phyloP scores from a whole-genome alignment of 2,797 vertebrate genomes.

The Phoeniculus purpureus region DNA sequence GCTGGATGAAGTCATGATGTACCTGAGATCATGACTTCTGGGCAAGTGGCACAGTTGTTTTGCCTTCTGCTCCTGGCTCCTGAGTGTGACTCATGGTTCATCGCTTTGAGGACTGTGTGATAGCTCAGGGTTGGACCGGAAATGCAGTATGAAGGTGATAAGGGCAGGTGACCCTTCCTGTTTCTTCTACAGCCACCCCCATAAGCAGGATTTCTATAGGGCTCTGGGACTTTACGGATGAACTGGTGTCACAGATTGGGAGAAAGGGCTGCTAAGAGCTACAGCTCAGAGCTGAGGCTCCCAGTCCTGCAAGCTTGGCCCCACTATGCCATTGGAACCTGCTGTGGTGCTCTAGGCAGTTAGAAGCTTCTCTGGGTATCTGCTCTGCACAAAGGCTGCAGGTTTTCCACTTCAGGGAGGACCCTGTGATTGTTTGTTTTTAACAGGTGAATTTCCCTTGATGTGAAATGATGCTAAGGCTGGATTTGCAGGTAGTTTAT shows the following conservation, averaged over 20 bases:
- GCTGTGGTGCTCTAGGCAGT: neutral
- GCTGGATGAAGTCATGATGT: neutral
- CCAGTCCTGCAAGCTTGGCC: neutral
- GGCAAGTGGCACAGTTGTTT: neutral
- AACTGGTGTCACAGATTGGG: neutral
- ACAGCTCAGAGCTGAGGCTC: neutral
- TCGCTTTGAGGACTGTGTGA: neutral
- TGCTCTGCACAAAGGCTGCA: neutral
- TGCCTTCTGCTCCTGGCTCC: neutral
- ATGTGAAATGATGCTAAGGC: conserved; percentile 54
- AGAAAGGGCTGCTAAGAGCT: neutral
- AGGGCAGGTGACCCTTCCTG: neutral
- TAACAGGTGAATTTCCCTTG: conserved; percentile 47
- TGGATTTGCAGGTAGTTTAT: conserved; percentile 43
- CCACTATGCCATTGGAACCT: neutral
- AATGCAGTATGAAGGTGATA: neutral
- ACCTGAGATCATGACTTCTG: neutral
- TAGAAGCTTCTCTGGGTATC: neutral
- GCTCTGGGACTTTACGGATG: neutral
- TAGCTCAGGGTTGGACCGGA: neutral
- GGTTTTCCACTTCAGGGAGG: conserved; percentile 27
- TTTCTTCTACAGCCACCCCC: neutral
- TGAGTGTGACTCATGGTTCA: neutral
- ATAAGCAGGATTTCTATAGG: accelerated
- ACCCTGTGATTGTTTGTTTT: neutral